These are phyloP conservation scores for Dufourea novaeangliae DNA, from an alignment of 1,140 invertebrate genomes.

Conservation along the genomic window DNA sequence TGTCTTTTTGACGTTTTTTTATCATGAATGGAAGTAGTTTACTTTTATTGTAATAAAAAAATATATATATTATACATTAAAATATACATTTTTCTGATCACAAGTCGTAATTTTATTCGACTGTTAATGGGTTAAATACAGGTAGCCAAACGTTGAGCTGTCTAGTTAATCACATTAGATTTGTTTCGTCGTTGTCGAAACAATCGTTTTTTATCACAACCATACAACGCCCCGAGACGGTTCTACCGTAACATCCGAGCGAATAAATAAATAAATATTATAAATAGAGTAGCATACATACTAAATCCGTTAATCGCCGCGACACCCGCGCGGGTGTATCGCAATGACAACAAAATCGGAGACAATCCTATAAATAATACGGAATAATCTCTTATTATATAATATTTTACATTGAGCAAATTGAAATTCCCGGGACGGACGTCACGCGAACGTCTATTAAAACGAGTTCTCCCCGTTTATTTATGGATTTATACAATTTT, in stretches of 20 bases:
- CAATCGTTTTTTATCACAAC: background rate
- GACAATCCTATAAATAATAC: slow-evolving; percentile 46
- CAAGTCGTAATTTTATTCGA: too few species aligned
- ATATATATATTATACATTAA: too few species aligned
- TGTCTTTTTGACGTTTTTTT: too few species aligned
- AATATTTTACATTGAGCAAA: slow-evolving; percentile 53
- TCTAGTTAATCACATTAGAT: too few species aligned
- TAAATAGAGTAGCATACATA: slow-evolving; percentile 5
- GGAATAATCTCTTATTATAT: slow-evolving; percentile 33
- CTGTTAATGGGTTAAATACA: too few species aligned
- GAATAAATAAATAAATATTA: slow-evolving; percentile 33
- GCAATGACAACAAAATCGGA: slow-evolving; percentile 44
- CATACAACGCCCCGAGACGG: background rate
- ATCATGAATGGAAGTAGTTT: too few species aligned
- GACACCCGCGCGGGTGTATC: slow-evolving; percentile 37
- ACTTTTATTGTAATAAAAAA: too few species aligned
- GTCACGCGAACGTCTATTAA: slow-evolving; percentile 39
- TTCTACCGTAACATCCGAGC: background rate
- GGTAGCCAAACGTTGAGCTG: too few species aligned
- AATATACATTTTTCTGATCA: too few species aligned
- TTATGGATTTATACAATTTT: background rate
- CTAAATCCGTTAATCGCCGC: background rate
- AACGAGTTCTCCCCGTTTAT: slow-evolving; percentile 24
- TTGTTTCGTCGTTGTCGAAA: too few species aligned
- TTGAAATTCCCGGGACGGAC: slow-evolving; percentile 37